These are phyloP conservation scores for Drosophila acutilabella DNA, from an alignment of 2,888 invertebrate species.

Conservation along the genomic window DNA sequence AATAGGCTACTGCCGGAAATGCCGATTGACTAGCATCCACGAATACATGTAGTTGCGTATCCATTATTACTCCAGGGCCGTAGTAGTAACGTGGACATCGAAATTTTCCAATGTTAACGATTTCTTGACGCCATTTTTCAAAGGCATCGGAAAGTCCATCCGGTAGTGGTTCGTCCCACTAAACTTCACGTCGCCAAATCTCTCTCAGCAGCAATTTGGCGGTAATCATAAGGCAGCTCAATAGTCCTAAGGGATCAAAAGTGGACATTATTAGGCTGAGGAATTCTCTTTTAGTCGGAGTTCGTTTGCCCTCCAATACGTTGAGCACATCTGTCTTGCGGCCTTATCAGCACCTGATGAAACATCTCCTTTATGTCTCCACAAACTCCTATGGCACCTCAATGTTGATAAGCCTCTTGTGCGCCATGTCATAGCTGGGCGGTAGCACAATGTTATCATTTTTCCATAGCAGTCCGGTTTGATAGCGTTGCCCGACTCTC, in stretches of 20 bases:
- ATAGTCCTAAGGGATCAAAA: conserved; percentile 13
- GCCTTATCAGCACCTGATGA: conserved; percentile 44
- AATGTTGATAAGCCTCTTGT: conserved; percentile 5
- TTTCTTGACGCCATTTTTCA: no score
- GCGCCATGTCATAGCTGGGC: conserved; percentile 13
- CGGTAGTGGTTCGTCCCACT: background rate
- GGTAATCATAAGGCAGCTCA: conserved; percentile 3
- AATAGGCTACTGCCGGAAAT: no score
- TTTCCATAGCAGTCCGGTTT: conserved; percentile 15
- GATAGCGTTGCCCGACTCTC: conserved; percentile 6
- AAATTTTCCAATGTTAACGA: no score
- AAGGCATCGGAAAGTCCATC: background rate
- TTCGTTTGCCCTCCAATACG: background rate
- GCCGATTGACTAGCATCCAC: no score
- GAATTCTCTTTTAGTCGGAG: no score
- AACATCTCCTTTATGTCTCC: conserved; percentile 74
- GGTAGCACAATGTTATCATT: conserved; percentile 6
- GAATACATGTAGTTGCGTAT: no score
- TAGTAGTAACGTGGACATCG: no score
- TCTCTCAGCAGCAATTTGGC: background rate
- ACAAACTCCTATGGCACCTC: conserved; percentile 66
- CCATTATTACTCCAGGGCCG: no score
- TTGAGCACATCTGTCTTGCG: no score
- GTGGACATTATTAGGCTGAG: conserved; percentile 10
- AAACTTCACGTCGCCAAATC: background rate